Evolutionary conservation across 2,113 vertebrate species (phyloP).

Genomic region (Prunella fulvescens): DNA sequence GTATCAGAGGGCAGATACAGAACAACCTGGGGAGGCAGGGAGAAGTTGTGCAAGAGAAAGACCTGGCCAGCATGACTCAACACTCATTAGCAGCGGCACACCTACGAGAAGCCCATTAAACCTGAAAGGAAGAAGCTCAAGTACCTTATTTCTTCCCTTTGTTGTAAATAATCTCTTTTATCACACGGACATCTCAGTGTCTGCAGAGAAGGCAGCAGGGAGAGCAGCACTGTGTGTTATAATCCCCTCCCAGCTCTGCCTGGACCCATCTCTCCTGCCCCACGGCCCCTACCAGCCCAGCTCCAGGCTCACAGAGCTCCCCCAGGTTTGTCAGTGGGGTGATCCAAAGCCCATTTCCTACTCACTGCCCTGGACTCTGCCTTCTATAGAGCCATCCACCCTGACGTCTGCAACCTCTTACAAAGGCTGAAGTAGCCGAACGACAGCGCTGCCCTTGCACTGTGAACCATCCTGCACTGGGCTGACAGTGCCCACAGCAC

Average conservation of each 20-base stretch:
- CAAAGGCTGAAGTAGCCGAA: rapidly evolving
- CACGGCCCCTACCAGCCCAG: rapidly evolving
- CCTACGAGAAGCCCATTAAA: conserved; percentile 44
- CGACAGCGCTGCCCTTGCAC: rapidly evolving
- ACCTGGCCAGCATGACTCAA: conserved; percentile 47
- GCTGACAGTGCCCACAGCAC: neutral
- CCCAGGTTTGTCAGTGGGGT: neutral
- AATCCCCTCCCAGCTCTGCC: neutral
- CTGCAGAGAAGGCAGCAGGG: neutral
- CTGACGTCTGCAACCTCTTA: neutral
- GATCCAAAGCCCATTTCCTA: neutral
- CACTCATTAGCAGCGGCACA: conserved; percentile 23
- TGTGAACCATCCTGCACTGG: neutral
- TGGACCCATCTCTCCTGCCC: neutral
- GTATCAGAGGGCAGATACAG: conserved; percentile 36
- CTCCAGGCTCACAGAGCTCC: neutral
- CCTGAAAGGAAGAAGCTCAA: conserved; percentile 21
- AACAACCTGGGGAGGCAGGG: neutral
- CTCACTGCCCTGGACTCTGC: neutral
- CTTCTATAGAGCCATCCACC: neutral
- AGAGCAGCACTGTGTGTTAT: neutral
- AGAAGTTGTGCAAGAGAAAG: conserved; percentile 43
- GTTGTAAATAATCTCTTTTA: neutral
- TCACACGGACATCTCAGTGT: neutral
- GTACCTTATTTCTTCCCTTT: neutral